phyloP scores from a whole-genome alignment of 2,888 invertebrate genomes.

The Nomada fucata region DNA sequence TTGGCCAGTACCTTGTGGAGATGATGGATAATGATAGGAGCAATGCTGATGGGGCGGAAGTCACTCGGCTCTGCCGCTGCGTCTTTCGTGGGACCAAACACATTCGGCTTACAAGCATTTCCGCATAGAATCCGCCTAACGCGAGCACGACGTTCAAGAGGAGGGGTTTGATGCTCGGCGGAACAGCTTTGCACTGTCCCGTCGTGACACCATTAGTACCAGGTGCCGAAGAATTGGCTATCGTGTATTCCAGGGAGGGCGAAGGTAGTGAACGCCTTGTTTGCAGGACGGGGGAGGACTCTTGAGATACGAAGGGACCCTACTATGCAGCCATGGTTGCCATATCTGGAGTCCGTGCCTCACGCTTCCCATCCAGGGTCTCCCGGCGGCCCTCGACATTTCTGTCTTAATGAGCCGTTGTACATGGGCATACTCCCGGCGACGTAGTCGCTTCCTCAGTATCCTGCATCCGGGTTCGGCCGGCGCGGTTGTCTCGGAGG shows the following conservation, averaged over 20 bases:
- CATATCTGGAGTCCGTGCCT: too few species aligned
- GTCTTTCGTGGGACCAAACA: slow-evolving; percentile 45
- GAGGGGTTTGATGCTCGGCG: slow-evolving; percentile 11
- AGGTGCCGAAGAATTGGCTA: slow-evolving; percentile 57
- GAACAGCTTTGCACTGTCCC: slow-evolving; percentile 38
- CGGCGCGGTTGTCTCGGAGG: too few species aligned
- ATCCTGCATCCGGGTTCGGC: too few species aligned
- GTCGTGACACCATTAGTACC: slow-evolving; percentile 68
- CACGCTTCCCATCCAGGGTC: too few species aligned
- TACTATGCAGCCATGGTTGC: slow-evolving; percentile 12
- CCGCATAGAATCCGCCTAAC: background rate
- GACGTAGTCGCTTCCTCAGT: too few species aligned
- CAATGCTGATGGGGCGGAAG: slow-evolving; percentile 8
- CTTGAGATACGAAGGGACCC: slow-evolving; percentile 27
- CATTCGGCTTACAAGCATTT: slow-evolving; percentile 14
- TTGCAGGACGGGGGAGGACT: slow-evolving; percentile 29
- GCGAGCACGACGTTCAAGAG: slow-evolving; percentile 40
- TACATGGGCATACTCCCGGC: too few species aligned
- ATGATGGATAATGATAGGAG: slow-evolving; percentile 55
- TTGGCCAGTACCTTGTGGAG: slow-evolving; percentile 61
- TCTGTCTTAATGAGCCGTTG: too few species aligned
- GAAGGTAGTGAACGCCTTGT: slow-evolving; percentile 38
- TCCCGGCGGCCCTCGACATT: too few species aligned
- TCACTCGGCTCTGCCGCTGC: slow-evolving; percentile 31
- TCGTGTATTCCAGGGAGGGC: too few species aligned